Conservation (phyloP, 2,797 vertebrate species). For the Cossypha polioptera region DNA sequence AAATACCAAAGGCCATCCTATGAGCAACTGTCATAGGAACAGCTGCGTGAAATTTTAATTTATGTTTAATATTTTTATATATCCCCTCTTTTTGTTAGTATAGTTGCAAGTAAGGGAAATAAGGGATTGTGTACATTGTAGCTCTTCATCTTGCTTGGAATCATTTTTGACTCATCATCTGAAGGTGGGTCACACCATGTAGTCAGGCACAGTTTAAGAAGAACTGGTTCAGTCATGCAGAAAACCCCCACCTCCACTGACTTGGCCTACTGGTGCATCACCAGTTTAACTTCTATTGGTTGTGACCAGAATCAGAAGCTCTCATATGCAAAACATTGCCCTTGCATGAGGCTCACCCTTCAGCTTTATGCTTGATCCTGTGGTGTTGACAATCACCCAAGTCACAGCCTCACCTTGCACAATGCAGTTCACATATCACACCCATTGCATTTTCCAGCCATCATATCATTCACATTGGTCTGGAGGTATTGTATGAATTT, state of each 20-base stretch:
- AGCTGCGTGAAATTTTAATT: neutral
- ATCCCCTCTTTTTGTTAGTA: rapidly evolving
- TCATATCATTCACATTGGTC: neutral
- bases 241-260: neutral
- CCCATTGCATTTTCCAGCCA: neutral
- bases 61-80: neutral
- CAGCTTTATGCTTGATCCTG: neutral
- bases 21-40: neutral
- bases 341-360: neutral
- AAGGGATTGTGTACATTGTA: neutral
- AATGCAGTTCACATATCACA: neutral
- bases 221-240: rapidly evolving
- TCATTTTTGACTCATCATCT: neutral
- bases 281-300: neutral
- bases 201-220: neutral
- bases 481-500: neutral
- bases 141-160: neutral
- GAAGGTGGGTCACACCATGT: neutral
- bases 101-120: neutral
- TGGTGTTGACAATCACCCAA: rapidly evolving
- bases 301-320: neutral
- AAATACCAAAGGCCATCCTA: neutral
- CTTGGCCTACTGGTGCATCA: neutral
- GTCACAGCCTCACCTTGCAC: neutral
- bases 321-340: neutral